Evolutionary conservation across 2,113 vertebrate species (phyloP).

Genomic region (Opisthocomus hoazin): DNA sequence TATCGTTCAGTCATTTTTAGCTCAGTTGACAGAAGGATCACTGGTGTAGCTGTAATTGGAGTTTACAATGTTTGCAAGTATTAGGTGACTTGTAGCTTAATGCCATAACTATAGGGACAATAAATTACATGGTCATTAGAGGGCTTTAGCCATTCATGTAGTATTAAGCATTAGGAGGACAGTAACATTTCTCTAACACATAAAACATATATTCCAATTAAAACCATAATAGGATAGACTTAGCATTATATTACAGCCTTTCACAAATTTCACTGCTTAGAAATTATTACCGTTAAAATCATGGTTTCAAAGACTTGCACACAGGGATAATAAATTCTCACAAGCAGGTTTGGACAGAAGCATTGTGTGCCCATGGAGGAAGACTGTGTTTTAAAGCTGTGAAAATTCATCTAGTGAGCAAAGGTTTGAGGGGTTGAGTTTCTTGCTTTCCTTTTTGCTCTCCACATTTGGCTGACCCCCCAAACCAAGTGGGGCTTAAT

Average conservation of each 20-base stretch:
- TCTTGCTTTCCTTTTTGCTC: background rate
- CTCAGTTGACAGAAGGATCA: constrained; percentile 58
- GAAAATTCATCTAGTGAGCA: background rate
- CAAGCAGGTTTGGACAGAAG: constrained; percentile 25
- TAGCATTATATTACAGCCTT: background rate
- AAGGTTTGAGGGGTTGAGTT: background rate
- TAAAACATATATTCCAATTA: constrained; percentile 60
- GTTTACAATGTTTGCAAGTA: constrained; percentile 57
- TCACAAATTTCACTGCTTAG: constrained; percentile 32
- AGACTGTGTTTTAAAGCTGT: background rate
- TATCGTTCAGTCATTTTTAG: constrained; percentile 33
- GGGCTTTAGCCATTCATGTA: constrained; percentile 27
- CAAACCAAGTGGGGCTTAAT: background rate
- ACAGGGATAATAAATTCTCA: constrained; percentile 56
- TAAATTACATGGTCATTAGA: constrained; percentile 21
- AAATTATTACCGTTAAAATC: constrained; percentile 55
- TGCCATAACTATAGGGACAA: constrained; percentile 41
- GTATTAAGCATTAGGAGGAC: constrained; percentile 16
- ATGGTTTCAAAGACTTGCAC: constrained; percentile 25
- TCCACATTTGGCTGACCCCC: background rate
- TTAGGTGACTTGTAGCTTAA: constrained; percentile 54
- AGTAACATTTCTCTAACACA: constrained; percentile 35
- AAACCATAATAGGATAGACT: constrained; percentile 36
- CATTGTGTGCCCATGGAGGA: background rate
- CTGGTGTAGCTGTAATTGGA: constrained; percentile 44